A percentile compares a stretch with the other conserved stretches of the same genome.
Evolutionary conservation across 2,113 vertebrate species (phyloP).

Genomic region (Crypturellus undulatus): DNA sequence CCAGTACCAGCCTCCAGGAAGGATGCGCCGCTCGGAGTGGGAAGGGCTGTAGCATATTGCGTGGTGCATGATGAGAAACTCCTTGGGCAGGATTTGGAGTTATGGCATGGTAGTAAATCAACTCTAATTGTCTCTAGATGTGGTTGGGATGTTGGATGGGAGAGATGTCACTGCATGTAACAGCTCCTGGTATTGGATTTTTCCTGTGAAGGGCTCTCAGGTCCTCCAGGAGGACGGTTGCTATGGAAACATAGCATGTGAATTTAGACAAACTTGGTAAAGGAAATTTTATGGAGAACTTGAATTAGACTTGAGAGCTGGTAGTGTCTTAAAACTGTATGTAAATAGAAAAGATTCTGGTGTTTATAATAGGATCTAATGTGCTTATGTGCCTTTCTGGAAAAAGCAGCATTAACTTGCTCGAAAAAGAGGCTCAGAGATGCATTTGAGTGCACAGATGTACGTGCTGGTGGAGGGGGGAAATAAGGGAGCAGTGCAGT

Average conservation of each 20-base stretch:
- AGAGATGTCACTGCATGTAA: neutral
- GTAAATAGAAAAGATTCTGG: neutral
- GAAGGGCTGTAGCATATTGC: neutral
- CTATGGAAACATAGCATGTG: neutral
- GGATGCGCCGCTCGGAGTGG: neutral
- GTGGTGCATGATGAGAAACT: neutral
- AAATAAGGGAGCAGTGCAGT: neutral
- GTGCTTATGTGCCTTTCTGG: neutral
- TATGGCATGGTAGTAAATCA: neutral
- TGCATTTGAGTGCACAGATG: neutral
- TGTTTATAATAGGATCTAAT: neutral
- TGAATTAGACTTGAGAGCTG: neutral
- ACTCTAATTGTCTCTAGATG: neutral
- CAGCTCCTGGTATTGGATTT: neutral
- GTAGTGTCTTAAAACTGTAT: neutral
- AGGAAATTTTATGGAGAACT: neutral
- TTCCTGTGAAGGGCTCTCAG: neutral
- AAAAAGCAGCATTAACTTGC: neutral
- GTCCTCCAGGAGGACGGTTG: neutral
- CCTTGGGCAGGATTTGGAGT: neutral
- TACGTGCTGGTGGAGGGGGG: neutral
- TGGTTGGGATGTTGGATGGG: neutral
- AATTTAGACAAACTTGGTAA: conserved; percentile 14
- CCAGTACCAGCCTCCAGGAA: neutral
- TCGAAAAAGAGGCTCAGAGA: neutral